Percentiles rank a stretch among this genome's conserved stretches.
Conservation (phyloP, 2,888 invertebrate species). For the Anthophora plumipes region DNA sequence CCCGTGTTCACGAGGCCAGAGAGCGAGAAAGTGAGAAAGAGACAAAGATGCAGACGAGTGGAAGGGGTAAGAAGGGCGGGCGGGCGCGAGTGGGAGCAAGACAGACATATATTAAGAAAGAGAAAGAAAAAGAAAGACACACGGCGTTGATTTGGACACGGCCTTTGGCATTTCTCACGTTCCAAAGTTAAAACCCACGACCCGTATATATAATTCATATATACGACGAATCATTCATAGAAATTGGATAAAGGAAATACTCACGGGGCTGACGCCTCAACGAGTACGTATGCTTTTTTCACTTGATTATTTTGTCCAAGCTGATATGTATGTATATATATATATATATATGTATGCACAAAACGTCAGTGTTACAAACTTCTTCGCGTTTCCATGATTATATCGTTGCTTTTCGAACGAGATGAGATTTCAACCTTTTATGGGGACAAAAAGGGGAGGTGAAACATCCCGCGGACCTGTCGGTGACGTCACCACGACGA, state of each 20-base stretch:
- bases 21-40: constrained; percentile 16
- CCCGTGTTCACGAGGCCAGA: constrained; percentile 49
- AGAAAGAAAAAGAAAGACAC: constrained; percentile 20
- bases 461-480: constrained; percentile 59
- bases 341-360: constrained; percentile 21
- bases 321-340: constrained; percentile 10
- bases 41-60: neutral
- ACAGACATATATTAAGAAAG: neutral
- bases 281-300: constrained; percentile 32
- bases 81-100: constrained; percentile 1
- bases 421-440: neutral
- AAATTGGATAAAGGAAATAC: constrained; percentile 44
- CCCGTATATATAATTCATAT: constrained; percentile 21
- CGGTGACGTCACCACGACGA: constrained; percentile 67
- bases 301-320: constrained; percentile 29
- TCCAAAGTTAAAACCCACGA: constrained; percentile 41
- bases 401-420: constrained; percentile 10
- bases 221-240: constrained; percentile 26
- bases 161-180: constrained; percentile 61
- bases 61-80: neutral
- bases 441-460: constrained; percentile 20
- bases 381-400: constrained; percentile 8
- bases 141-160: constrained; percentile 45
- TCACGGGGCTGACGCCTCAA: constrained; percentile 48
- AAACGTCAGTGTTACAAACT: constrained; percentile 28